phyloP scores from a whole-genome alignment of 2,113 vertebrate species.

The Anoura caudifer region DNA sequence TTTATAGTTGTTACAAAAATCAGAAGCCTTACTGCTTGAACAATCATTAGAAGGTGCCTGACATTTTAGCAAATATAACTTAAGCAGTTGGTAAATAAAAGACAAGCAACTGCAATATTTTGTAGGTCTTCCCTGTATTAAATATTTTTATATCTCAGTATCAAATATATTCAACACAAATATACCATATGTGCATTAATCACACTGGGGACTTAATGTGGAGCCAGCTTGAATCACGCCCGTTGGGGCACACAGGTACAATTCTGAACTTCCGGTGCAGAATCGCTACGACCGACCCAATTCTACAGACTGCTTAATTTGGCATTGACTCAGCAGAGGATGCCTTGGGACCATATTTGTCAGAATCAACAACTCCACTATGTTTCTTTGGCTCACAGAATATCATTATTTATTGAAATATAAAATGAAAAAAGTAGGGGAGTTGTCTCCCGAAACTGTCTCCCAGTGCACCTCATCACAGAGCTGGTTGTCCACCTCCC shows the following conservation, averaged over 20 bases:
- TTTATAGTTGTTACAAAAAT: background rate
- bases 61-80: background rate
- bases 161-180: background rate
- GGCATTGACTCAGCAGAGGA: accelerated
- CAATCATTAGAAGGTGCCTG: background rate
- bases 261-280: background rate
- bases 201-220: background rate
- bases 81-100: background rate
- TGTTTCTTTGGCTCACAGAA: background rate
- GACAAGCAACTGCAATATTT: background rate
- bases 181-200: background rate
- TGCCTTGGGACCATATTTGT: background rate
- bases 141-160: background rate
- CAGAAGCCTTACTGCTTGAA: background rate
- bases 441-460: background rate
- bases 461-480: background rate
- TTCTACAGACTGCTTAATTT: background rate
- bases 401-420: background rate
- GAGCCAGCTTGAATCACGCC: background rate
- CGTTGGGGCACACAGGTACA: background rate
- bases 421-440: background rate
- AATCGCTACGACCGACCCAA: background rate
- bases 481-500: background rate
- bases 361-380: background rate
- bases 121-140: background rate